Evolutionary conservation across 1,140 invertebrate species (phyloP), one percentile per base, ranked within the genome.

Genomic region (Caerostris extrusa): DNA sequence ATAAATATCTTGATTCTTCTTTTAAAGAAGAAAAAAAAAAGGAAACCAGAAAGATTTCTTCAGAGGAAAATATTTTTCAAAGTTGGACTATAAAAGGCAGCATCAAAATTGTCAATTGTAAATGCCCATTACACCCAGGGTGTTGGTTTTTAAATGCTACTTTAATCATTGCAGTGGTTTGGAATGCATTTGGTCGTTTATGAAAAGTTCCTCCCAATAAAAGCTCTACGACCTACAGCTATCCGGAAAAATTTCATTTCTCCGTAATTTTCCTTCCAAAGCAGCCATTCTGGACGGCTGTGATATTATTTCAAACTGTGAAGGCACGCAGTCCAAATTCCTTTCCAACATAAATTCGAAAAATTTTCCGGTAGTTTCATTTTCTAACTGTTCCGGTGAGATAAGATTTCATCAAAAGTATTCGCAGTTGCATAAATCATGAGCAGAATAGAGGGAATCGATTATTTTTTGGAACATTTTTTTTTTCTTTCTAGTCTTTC

Each of bases 181-280:
- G 34, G 34, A 34, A 34, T 34, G 34, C 34, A 34, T 34, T 34
- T 34, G 34, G 34, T 34, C 34, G 34, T 34, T 34, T 34, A 34
- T 34, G 34, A 34, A 34, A 34, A 34, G 34, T 34, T 34, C 34
- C 34, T 34, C 34, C 34, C 34, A 2, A 34, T 34, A 81, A 81
- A 81, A 81, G 71, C 34, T n/a, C 12, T 81, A 81, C 6, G 34
- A 50, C 71, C 71, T 19, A 81, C 12, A 81, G 71, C 71, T 50
- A 50, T 67, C n/a, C n/a, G n/a, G 34, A 17, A 64, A 50, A 81
- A 81, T 85, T 85, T 58, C 57, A 85, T 85, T 85, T 55, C 82
- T 3, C 14, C 82, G 57, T 85, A 85, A 57, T 85, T 85, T 58
- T 85, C 57, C 14, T 58, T 57, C 56, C 10, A 50, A 17, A 64